Evolutionary conservation across 1,140 invertebrate species (phyloP), one percentile per base, ranked within the genome.

Genomic region (Leptinotarsa lineolata): DNA sequence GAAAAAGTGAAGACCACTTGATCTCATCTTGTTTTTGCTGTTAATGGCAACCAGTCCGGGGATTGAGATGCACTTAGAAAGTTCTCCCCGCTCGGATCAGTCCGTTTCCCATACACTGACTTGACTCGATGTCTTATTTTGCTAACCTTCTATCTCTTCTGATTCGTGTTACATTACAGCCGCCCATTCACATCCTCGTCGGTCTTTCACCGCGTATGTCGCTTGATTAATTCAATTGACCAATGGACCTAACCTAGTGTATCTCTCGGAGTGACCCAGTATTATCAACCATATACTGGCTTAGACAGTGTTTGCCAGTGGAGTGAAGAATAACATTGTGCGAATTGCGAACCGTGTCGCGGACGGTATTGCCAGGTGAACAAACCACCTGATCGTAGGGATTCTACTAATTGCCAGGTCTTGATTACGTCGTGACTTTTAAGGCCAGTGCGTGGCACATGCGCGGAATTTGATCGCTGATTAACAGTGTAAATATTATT

Each of bases 71-170:
- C 39, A 66, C 61, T 64, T 66, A 66, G 64, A 66, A 66, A 66
- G 64, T 66, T 39, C 30, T 66, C 64, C 64, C 64, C 64, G 16
- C 64, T 66, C 61, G 39, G 15, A 39, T 20, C 39, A 66, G 18
- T 30, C 22, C 64, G 30, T 66, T 20, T 30, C 22, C 64, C 64
- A 20, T 66, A 39, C 64, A 66, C 30, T 39, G 22, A 66, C 61
- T n/a, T 64, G 61, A 64, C 64, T 66, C 64, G 64, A 66, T 44
- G 64, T 66, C 64, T 66, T 66, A 66, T 39, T 66, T 66, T 66
- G 64, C 30, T 66, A 66, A 66, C 64, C 64, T 66, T 66, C 64
- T 66, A 66, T 66, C 39, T 66, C 64, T 66, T 66, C 18, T 66
- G 30, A 39, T 66, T 39, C 64, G 30, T 18, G 22, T 44, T 54